These are phyloP conservation scores for Parascotia fuliginaria DNA, from an alignment of 2,888 invertebrate genomes.

Conservation along the genomic window DNA sequence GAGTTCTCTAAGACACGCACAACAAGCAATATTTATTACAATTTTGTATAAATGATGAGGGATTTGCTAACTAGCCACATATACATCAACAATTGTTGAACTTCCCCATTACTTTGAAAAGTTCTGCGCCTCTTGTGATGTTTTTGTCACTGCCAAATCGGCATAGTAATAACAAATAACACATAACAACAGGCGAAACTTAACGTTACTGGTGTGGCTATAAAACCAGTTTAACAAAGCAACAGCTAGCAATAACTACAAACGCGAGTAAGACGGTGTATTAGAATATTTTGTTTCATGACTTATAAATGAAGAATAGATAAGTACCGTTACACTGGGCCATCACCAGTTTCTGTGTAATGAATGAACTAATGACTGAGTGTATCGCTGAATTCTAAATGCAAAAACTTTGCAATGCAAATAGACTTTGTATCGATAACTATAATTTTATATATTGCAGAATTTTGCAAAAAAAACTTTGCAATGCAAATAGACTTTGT, in stretches of 20 bases:
- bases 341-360: conserved; percentile 45
- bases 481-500: conserved; percentile 22
- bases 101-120: neutral
- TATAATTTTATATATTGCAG: conserved; percentile 24
- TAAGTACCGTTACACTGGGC: conserved; percentile 45
- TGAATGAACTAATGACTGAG: too few species aligned
- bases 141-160: conserved; percentile 8
- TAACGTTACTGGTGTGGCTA: conserved; percentile 20
- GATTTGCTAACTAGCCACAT: conserved; percentile 5
- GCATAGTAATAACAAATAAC: conserved; percentile 23
- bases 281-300: conserved; percentile 46
- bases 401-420: conserved; percentile 39
- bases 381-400: conserved; percentile 41
- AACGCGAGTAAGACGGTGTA: conserved; percentile 39
- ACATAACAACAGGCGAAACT: conserved; percentile 16
- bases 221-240: conserved; percentile 45
- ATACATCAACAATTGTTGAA: conserved; percentile 4
- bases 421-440: conserved; percentile 17
- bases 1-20: conserved; percentile 6
- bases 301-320: conserved; percentile 50
- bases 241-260: conserved; percentile 38
- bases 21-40: conserved; percentile 12
- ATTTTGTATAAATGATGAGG: conserved; percentile 13
- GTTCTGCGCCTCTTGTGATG: neutral
- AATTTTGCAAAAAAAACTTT: too few species aligned